Conservation (phyloP, 2,113 vertebrate genomes). For the Megaptera novaeangliae region DNA sequence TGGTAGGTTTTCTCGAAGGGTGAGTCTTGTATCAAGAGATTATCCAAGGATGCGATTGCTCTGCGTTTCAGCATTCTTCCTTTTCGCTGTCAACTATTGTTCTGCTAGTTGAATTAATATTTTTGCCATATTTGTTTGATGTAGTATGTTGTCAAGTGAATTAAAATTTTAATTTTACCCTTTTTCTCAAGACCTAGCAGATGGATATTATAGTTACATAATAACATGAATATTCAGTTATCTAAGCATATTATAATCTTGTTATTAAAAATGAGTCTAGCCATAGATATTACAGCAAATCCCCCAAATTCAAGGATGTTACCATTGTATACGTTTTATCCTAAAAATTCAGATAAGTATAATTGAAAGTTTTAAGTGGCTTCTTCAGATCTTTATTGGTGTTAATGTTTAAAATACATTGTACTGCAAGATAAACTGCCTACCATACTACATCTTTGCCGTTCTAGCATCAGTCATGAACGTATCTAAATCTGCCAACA, state of each 20-base stretch:
- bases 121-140: background rate
- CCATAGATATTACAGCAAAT: background rate
- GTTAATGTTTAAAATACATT: background rate
- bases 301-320: background rate
- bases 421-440: background rate
- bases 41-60: background rate
- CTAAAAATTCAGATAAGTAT: background rate
- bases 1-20: constrained; percentile 85
- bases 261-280: background rate
- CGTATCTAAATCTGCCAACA: background rate
- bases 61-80: background rate
- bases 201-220: background rate
- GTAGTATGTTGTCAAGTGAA: background rate
- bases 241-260: background rate
- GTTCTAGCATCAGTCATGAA: background rate
- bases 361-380: background rate
- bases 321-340: background rate
- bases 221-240: background rate
- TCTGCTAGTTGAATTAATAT: background rate
- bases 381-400: background rate
- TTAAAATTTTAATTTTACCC: background rate
- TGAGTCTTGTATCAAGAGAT: constrained; percentile 43
- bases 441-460: background rate
- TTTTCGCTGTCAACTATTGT: background rate
- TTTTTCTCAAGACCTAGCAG: background rate